These are phyloP conservation scores for Balaeniceps rex DNA, from an alignment of 2,113 vertebrate species.

Conservation along the genomic window DNA sequence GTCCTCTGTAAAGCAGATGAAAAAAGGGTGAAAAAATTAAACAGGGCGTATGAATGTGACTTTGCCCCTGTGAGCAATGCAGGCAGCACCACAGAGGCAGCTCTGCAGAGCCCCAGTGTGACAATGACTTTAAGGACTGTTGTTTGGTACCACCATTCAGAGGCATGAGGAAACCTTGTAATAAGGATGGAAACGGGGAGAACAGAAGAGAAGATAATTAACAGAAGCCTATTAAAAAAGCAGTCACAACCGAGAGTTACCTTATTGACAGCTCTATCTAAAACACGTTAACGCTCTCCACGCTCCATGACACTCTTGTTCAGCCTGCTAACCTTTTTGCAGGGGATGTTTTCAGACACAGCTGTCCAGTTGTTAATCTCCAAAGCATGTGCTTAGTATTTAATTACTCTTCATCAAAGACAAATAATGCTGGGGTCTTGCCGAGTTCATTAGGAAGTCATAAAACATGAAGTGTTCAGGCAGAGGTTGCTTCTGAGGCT, in stretches of 20 bases:
- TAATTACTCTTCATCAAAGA: background rate
- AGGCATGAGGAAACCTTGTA: background rate
- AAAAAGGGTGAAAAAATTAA: background rate
- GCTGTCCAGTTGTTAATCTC: background rate
- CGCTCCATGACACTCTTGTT: background rate
- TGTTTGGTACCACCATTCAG: background rate
- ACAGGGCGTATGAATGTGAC: background rate
- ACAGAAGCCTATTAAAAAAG: background rate
- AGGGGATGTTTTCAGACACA: background rate
- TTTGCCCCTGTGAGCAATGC: background rate
- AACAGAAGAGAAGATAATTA: background rate
- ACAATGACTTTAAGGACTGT: background rate
- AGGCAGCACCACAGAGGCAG: background rate
- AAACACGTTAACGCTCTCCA: background rate
- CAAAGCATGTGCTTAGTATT: background rate
- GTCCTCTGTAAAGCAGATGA: background rate
- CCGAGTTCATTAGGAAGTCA: background rate
- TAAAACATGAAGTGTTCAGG: background rate
- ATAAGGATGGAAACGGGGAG: background rate
- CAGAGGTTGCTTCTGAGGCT: background rate
- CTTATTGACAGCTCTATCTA: background rate
- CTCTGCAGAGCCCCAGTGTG: background rate
- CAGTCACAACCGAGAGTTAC: background rate
- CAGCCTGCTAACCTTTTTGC: background rate
- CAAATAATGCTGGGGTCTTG: background rate